phyloP scores from a whole-genome alignment of 2,888 invertebrate species.

The Conops quadrifasciatus region DNA sequence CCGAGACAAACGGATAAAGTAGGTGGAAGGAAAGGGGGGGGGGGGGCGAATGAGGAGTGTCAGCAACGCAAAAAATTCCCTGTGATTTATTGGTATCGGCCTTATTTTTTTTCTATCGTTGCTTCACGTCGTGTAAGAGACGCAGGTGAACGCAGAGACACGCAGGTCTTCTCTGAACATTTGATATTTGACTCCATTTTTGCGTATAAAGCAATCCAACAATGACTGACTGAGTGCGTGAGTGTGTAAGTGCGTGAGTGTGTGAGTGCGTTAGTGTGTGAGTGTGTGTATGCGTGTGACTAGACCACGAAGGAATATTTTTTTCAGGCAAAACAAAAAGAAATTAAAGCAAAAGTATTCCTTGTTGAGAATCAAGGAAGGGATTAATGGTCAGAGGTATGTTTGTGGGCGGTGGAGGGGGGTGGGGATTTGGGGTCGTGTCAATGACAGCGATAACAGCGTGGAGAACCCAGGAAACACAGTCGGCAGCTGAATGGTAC shows the following conservation, averaged over 20 bases:
- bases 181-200: too few species aligned
- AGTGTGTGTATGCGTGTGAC: slow-evolving; percentile 1
- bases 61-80: not conserved
- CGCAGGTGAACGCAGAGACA: too few species aligned
- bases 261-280: slow-evolving; percentile 14
- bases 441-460: too few species aligned
- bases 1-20: too few species aligned
- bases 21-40: not conserved
- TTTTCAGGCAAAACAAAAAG: not conserved
- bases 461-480: too few species aligned
- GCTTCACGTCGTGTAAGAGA: too few species aligned
- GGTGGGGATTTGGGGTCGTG: too few species aligned
- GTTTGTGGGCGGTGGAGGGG: too few species aligned
- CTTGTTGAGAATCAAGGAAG: not conserved
- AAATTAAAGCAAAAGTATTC: not conserved
- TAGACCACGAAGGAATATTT: slow-evolving; percentile 7
- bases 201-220: not conserved
- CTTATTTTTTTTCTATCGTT: too few species aligned
- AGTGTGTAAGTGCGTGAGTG: slow-evolving; percentile 18
- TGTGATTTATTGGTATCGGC: slow-evolving; percentile 3
- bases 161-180: too few species aligned
- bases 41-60: too few species aligned
- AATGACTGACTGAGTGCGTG: slow-evolving; percentile 17
- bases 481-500: too few species aligned
- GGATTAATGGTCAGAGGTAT: not conserved